phyloP scores from a whole-genome alignment of 2,888 invertebrate genomes.

The Apodemia hepburni region DNA sequence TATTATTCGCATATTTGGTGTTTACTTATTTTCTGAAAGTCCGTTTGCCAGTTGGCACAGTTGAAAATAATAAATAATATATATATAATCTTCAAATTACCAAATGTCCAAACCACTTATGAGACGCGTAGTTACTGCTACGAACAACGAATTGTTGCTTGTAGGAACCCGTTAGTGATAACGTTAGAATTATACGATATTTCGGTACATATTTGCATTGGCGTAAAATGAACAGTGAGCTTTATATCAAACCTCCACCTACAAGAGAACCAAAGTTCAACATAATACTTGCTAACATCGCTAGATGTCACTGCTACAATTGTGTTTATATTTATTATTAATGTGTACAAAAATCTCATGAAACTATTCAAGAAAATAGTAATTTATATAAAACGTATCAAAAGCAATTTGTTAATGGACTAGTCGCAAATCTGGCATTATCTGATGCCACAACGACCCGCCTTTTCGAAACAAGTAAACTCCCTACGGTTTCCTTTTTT shows the following conservation, averaged over 20 bases:
- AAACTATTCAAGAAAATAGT: neutral
- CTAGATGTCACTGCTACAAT: slow-evolving; percentile 34
- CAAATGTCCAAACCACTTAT: too few relatives aligned
- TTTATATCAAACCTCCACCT: neutral
- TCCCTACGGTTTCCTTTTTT: slow-evolving; percentile 57
- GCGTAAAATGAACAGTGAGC: neutral
- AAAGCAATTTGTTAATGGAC: slow-evolving; percentile 74
- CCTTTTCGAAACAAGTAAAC: slow-evolving; percentile 72
- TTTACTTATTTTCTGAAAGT: too few relatives aligned
- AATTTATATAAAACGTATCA: slow-evolving; percentile 21
- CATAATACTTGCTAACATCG: slow-evolving; percentile 22
- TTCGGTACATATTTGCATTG: neutral
- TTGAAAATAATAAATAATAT: too few relatives aligned
- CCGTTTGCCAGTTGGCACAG: too few relatives aligned
- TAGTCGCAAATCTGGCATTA: slow-evolving; percentile 69
- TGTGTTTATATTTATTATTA: slow-evolving; percentile 37
- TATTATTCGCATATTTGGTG: too few relatives aligned
- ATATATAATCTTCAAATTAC: too few relatives aligned
- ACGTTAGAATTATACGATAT: neutral
- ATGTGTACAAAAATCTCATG: neutral
- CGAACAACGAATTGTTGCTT: too few relatives aligned
- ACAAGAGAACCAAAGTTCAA: slow-evolving; percentile 23
- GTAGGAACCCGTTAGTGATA: too few relatives aligned
- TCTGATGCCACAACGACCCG: slow-evolving; percentile 60
- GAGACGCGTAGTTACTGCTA: too few relatives aligned